Percentiles rank a stretch among this genome's conserved stretches.
These are phyloP conservation scores for Nesidiocoris tenuis DNA, from an alignment of 2,888 invertebrate genomes.

Conservation along the genomic window DNA sequence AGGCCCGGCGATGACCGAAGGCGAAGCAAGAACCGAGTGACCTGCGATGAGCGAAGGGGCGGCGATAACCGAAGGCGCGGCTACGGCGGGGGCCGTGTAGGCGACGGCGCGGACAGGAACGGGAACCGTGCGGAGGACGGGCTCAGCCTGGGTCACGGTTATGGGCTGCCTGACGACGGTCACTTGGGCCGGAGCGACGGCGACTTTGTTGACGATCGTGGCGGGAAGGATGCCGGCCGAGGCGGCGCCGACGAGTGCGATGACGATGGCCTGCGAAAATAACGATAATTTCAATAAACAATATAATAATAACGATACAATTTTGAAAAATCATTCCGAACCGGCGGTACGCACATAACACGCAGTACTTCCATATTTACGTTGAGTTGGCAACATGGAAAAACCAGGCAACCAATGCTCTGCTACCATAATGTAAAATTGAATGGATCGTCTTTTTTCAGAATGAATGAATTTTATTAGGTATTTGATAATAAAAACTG, in stretches of 20 bases:
- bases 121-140: slow-evolving; percentile 51
- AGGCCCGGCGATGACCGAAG: slow-evolving; percentile 8
- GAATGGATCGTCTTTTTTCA: too few relatives aligned
- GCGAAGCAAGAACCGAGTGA: neutral
- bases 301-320: too few relatives aligned
- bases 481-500: too few relatives aligned
- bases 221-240: slow-evolving; percentile 50
- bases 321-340: too few relatives aligned
- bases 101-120: slow-evolving; percentile 51
- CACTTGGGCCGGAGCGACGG: slow-evolving; percentile 53
- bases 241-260: slow-evolving; percentile 48
- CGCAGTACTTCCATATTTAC: too few relatives aligned
- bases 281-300: too few relatives aligned
- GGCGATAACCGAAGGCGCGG: slow-evolving; percentile 49
- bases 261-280: slow-evolving; percentile 23
- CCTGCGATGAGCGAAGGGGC: slow-evolving; percentile 43
- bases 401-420: too few relatives aligned
- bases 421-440: too few relatives aligned
- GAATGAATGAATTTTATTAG: too few relatives aligned
- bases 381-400: too few relatives aligned
- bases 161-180: slow-evolving; percentile 54
- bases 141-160: slow-evolving; percentile 53
- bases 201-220: slow-evolving; percentile 52
- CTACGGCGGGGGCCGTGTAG: slow-evolving; percentile 49
- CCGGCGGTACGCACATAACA: too few relatives aligned